A percentile compares a stretch with the other conserved stretches of the same genome.
These are phyloP conservation scores for Anhinga anhinga DNA, from an alignment of 2,113 vertebrate genomes.

Conservation along the genomic window DNA sequence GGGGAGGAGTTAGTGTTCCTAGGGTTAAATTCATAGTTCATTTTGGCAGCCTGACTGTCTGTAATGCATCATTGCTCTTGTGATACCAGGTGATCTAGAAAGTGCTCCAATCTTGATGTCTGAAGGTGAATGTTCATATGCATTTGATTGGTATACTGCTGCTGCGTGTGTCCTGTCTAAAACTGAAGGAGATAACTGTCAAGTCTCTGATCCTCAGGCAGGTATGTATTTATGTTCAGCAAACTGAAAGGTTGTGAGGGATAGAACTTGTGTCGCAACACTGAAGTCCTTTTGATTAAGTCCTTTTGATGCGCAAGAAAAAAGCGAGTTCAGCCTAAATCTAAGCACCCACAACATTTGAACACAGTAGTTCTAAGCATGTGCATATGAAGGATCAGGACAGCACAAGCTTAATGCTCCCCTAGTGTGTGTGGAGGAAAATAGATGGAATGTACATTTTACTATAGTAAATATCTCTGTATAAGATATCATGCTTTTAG, in stretches of 20 bases:
- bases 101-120: constrained; percentile 83
- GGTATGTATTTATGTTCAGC: constrained; percentile 73
- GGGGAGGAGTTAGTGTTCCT: background rate
- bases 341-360: background rate
- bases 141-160: constrained; percentile 90
- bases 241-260: background rate
- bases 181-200: constrained; percentile 85
- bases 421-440: background rate
- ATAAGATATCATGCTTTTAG: background rate
- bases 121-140: constrained; percentile 77
- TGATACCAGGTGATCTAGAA: constrained; percentile 82
- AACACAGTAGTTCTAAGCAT: background rate
- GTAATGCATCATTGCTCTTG: background rate
- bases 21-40: background rate
- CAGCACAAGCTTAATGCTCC: background rate
- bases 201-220: constrained; percentile 85
- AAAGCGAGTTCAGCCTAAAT: background rate
- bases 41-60: background rate
- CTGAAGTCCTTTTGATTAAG: background rate
- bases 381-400: background rate
- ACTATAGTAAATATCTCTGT: background rate
- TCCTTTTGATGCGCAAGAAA: background rate
- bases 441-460: background rate
- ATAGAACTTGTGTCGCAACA: background rate
- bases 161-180: constrained; percentile 89